Evolutionary conservation across 2,113 vertebrate genomes (phyloP), one percentile per base, ranked within the genome.

Genomic region (Coreoperca whiteheadi): DNA sequence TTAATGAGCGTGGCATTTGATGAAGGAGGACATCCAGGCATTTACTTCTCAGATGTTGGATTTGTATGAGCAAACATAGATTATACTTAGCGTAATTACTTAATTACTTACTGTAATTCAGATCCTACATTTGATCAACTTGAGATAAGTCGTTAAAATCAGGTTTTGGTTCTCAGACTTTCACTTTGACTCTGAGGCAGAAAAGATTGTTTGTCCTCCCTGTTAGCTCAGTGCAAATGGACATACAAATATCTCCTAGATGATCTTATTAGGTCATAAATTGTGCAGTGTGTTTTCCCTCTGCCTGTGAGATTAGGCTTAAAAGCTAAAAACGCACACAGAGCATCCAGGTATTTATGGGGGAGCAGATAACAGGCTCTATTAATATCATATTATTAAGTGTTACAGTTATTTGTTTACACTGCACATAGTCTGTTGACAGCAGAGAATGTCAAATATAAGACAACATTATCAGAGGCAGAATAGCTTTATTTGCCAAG

Each of bases 1-100:
- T 63, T 85, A 86, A 83, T 77, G 80, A 84, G 69, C 54, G 1
- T 67, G 88, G 71, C 74, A 85, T 83, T 69, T 86, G 68, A 83
- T 68, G 7, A 54, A 61, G 46, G 63, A 60, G 46, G 25, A 53
- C 53, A 32, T 23, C 30, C 32, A 16, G 54, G 77, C 32, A 6
- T 64, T 85, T 54, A 48, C 46, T 28, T 28, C 34, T 74, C 53
- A 67, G 2, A 56, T 57, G 25, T 57, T 77, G 43, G 14, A 66
- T 70, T 67, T 73, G 28, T 63, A 15, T 32, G 30, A 56, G 28
- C 25, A 68, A 77, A 66, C 30, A 11, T 39, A 75, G 57, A 79
- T 79, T 46, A 25, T 60, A 54, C 28, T 72, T 37, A n/a, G 15
- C 4, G 3, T 77, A 18, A 61, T 39, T n/a, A n/a, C n/a, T n/a